These are phyloP conservation scores for Cyaniris semiargus DNA, from an alignment of 2,888 invertebrate genomes.

Conservation along the genomic window DNA sequence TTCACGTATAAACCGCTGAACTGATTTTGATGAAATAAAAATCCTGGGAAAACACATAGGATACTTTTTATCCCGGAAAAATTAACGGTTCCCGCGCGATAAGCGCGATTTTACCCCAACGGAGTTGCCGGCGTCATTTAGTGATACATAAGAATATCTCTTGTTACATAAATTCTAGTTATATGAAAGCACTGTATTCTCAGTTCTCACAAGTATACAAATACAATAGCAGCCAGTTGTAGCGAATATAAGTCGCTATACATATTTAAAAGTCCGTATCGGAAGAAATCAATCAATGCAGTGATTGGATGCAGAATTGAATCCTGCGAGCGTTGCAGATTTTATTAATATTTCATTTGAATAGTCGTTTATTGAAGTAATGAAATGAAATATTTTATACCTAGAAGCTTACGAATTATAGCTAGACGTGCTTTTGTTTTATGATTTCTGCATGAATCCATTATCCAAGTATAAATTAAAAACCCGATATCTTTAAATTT, in stretches of 20 bases:
- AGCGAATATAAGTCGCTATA: neutral
- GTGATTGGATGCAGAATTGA: slow-evolving; percentile 27
- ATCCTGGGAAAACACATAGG: too few species aligned
- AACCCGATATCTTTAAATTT: neutral
- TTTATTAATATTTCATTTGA: neutral
- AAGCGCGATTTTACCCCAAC: too few species aligned
- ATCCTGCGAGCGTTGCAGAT: slow-evolving; percentile 2
- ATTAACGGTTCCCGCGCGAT: too few species aligned
- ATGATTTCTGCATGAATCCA: neutral
- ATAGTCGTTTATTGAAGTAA: neutral
- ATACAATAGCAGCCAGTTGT: neutral
- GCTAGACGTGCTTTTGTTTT: too few species aligned
- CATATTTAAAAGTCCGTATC: slow-evolving; percentile 16
- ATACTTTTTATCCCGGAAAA: too few species aligned
- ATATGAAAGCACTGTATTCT: neutral
- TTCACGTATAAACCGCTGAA: too few species aligned
- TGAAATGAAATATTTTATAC: neutral
- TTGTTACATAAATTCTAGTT: neutral
- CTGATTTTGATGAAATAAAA: too few species aligned
- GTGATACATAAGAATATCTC: too few species aligned
- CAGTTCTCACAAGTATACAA: neutral
- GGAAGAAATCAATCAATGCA: slow-evolving; percentile 26
- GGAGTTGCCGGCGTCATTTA: too few species aligned
- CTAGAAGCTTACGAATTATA: neutral
- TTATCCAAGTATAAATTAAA: neutral